Conservation (phyloP, 2,888 invertebrate genomes). For the Spilarctia lutea region DNA sequence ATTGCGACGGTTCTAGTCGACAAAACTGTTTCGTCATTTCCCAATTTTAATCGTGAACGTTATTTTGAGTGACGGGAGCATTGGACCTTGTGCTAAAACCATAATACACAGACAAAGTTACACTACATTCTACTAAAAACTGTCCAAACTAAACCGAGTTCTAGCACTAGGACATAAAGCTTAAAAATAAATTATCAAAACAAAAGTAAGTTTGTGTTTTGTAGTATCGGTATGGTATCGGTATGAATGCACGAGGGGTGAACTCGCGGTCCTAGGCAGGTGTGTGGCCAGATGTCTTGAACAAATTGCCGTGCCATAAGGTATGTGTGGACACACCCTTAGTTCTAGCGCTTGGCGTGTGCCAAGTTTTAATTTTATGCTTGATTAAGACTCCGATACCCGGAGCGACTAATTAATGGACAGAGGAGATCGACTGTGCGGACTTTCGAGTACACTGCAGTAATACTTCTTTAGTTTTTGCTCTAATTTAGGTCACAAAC, state of each 20-base stretch:
- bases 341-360: conserved; percentile 81
- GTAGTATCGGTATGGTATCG: conserved; percentile 75
- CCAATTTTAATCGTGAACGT: conserved; percentile 80
- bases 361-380: conserved; percentile 87
- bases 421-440: conserved; percentile 71
- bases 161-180: conserved; percentile 51
- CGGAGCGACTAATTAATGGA: conserved; percentile 81
- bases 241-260: conserved; percentile 66
- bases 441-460: conserved; percentile 58
- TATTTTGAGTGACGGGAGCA: conserved; percentile 78
- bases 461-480: conserved; percentile 51
- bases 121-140: conserved; percentile 18
- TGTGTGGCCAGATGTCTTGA: conserved; percentile 86
- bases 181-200: conserved; percentile 32
- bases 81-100: conserved; percentile 79
- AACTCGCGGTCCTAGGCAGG: conserved; percentile 72
- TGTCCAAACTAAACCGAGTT: conserved; percentile 49
- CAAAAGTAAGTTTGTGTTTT: conserved; percentile 26
- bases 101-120: conserved; percentile 63
- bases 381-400: conserved; percentile 78
- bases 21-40: conserved; percentile 82
- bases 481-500: conserved; percentile 11
- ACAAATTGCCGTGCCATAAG: conserved; percentile 85
- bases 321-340: conserved; percentile 83
- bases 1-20: conserved; percentile 73